phyloP scores from a whole-genome alignment of 2,797 vertebrate genomes.

The Borostomias antarcticus region DNA sequence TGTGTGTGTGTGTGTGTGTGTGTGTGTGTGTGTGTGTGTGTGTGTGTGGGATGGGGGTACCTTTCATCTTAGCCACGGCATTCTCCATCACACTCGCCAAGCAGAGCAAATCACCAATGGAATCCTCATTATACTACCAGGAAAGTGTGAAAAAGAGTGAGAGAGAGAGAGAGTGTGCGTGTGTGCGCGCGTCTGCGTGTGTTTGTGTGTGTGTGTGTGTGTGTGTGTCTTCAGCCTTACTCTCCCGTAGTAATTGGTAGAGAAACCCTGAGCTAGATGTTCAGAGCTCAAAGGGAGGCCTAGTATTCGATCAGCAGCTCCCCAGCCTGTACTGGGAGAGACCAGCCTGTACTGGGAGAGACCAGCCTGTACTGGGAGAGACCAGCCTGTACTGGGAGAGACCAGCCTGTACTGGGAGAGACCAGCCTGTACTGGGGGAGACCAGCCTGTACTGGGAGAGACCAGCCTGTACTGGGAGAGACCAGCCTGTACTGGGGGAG shows the following conservation, averaged over 20 bases:
- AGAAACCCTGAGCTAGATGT: slow-evolving; percentile 20
- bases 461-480: too few species aligned
- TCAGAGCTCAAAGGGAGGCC: slow-evolving; percentile 26
- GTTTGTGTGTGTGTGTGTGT: neutral
- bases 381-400: too few species aligned
- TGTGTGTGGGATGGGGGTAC: slow-evolving; percentile 41
- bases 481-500: too few species aligned
- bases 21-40: slow-evolving; percentile 44
- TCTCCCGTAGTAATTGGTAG: slow-evolving; percentile 44
- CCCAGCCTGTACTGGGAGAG: slow-evolving; percentile 27
- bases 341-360: slow-evolving; percentile 53
- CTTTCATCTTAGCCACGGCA: slow-evolving; percentile 71
- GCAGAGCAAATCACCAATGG: slow-evolving; percentile 42
- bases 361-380: slow-evolving; percentile 20
- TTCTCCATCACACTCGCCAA: slow-evolving; percentile 57
- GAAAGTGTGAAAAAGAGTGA: slow-evolving; percentile 20
- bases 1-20: slow-evolving; percentile 40
- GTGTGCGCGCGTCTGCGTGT: neutral
- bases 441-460: too few species aligned
- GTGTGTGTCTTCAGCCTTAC: slow-evolving; percentile 7
- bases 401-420: too few species aligned
- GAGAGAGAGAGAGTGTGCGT: neutral
- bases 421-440: too few species aligned
- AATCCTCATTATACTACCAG: slow-evolving; percentile 52
- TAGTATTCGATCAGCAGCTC: slow-evolving; percentile 10